Conservation (phyloP, 2,797 vertebrate genomes). For the Rhynchonycteris naso region DNA sequence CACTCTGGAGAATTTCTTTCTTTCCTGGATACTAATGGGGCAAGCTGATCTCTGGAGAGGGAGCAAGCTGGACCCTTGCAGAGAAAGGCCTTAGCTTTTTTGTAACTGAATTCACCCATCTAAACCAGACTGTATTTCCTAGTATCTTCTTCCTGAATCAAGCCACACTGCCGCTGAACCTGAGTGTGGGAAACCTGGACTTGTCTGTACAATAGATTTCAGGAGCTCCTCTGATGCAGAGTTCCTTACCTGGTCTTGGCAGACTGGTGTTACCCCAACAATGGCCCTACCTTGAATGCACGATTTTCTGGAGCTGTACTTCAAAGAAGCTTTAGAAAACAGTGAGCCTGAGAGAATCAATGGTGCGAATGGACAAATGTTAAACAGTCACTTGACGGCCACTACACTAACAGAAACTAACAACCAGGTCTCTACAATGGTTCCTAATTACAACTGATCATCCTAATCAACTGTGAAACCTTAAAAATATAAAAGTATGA, state of each 20-base stretch:
- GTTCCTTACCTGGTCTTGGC: neutral
- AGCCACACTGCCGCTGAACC: neutral
- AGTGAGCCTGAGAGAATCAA: conserved; percentile 3
- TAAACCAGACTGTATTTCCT: conserved; percentile 34
- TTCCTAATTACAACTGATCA: conserved; percentile 16
- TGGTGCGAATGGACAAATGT: conserved; percentile 1
- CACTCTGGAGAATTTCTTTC: conserved; percentile 17
- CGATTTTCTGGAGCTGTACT: conserved; percentile 24
- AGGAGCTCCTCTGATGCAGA: neutral
- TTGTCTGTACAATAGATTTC: neutral
- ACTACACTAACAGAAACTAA: conserved; percentile 27
- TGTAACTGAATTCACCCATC: neutral
- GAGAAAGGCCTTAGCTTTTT: conserved; percentile 12
- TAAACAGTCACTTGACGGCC: neutral
- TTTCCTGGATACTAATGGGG: neutral
- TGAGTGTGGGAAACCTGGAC: neutral
- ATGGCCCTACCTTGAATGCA: neutral
- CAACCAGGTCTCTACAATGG: neutral
- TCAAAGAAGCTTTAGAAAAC: conserved; percentile 19
- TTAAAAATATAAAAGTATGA: neutral
- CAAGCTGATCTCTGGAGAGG: neutral
- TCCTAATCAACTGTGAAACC: neutral
- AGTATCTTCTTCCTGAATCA: neutral
- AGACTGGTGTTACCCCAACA: neutral
- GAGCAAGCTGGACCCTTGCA: neutral